These are phyloP conservation scores for Sphenodon punctatus DNA, from an alignment of 2,797 vertebrate genomes.

Conservation along the genomic window DNA sequence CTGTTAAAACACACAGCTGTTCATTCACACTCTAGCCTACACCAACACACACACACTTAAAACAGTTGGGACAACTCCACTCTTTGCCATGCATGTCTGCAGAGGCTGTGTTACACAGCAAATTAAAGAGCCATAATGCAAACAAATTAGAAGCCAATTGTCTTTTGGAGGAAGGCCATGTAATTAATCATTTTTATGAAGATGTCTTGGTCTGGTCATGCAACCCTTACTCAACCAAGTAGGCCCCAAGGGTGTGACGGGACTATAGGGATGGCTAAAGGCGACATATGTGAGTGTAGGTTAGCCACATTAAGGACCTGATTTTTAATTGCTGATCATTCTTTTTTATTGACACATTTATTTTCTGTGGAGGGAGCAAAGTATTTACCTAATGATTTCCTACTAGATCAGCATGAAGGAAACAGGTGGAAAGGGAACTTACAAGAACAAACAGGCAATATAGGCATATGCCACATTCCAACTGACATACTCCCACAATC, in stretches of 20 bases:
- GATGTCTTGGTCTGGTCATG: background rate
- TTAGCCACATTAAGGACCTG: background rate
- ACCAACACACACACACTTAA: background rate
- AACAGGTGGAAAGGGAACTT: background rate
- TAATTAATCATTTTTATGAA: background rate
- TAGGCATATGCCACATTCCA: too few species aligned
- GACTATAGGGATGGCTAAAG: background rate
- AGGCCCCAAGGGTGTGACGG: background rate
- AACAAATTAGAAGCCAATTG: background rate
- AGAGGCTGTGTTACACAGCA: background rate
- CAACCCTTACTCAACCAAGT: background rate
- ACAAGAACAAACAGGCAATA: too few species aligned
- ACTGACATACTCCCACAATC: too few species aligned
- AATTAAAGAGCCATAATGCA: background rate
- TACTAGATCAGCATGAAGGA: background rate
- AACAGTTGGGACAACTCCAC: background rate
- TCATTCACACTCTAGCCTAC: background rate
- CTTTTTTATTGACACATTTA: background rate
- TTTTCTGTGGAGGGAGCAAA: background rate
- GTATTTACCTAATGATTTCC: background rate
- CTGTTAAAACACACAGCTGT: background rate
- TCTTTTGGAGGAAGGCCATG: background rate
- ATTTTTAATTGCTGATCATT: background rate
- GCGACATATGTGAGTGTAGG: background rate
- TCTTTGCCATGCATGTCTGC: background rate